Evolutionary conservation across 2,797 vertebrate genomes (phyloP).

Genomic region (Rhinella marina): DNA sequence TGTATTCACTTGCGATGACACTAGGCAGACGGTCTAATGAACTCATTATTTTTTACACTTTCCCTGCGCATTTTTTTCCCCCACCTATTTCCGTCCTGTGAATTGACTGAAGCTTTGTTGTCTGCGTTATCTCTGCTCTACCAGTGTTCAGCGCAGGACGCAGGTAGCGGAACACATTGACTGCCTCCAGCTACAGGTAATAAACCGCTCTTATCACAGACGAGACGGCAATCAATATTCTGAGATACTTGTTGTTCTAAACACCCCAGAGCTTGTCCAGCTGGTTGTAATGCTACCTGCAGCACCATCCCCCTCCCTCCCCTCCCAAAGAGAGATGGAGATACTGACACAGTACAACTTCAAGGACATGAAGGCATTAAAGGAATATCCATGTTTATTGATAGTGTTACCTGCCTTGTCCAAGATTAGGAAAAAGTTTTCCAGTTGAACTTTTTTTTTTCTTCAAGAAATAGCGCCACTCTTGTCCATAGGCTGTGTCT

Average conservation of each 20-base stretch:
- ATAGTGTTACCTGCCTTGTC: no score
- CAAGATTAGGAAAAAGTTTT: neutral
- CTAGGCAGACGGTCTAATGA: constrained; percentile 36
- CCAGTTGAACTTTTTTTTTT: neutral
- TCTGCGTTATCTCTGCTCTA: constrained; percentile 30
- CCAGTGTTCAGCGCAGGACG: constrained; percentile 19
- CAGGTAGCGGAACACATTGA: constrained; percentile 25
- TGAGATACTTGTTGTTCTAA: constrained; percentile 30
- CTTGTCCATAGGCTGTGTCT: neutral
- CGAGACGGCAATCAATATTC: constrained; percentile 37
- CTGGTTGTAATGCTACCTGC: constrained; percentile 5
- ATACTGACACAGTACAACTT: neutral
- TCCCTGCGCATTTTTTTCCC: neutral
- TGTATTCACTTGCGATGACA: constrained; percentile 11
- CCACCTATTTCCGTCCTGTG: neutral
- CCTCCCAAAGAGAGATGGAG: neutral
- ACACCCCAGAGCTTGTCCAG: constrained; percentile 22
- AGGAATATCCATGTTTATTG: no score
- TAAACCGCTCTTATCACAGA: constrained; percentile 45
- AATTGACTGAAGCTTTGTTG: constrained; percentile 42
- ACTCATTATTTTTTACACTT: constrained; percentile 47
- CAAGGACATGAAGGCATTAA: neutral
- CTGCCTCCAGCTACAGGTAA: constrained; percentile 43
- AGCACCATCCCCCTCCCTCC: neutral
- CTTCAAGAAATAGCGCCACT: neutral